A percentile compares a stretch with the other conserved stretches of the same genome.
Conservation (phyloP, 2,888 invertebrate genomes). For the Gymnosoma rotundatum region DNA sequence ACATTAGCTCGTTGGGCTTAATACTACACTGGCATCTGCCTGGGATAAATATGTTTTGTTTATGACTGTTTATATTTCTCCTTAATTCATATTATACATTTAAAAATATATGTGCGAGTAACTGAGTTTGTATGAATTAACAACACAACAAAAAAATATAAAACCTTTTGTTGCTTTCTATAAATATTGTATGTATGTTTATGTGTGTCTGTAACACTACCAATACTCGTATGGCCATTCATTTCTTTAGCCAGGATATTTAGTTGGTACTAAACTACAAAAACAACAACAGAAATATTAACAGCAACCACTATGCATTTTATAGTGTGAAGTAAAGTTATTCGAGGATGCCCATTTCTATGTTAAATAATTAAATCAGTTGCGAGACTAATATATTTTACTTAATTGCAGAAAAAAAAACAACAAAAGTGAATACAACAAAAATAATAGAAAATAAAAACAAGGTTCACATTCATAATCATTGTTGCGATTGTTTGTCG, state of each 20-base stretch:
- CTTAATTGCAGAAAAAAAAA: constrained; percentile 76
- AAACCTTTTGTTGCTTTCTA: constrained; percentile 62
- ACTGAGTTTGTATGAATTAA: too few relatives aligned
- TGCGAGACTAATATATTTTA: constrained; percentile 80
- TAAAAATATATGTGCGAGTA: constrained; percentile 8
- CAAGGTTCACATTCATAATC: constrained; percentile 64
- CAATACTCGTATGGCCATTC: constrained; percentile 44
- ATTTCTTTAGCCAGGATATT: constrained; percentile 47
- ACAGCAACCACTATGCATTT: constrained; percentile 27
- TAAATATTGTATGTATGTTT: constrained; percentile 41
- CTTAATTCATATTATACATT: constrained; percentile 68
- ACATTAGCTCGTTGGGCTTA: constrained; percentile 36
- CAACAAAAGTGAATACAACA: constrained; percentile 47
- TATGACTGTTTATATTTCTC: constrained; percentile 66
- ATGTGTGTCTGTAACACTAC: not conserved
- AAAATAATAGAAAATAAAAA: constrained; percentile 36
- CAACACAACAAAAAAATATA: not conserved
- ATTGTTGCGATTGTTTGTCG: constrained; percentile 23
- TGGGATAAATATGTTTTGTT: constrained; percentile 68
- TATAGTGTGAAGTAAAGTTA: constrained; percentile 24
- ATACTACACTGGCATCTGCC: constrained; percentile 44
- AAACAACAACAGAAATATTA: not conserved
- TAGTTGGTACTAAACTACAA: constrained; percentile 32
- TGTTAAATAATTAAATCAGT: constrained; percentile 81
- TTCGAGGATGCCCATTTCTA: constrained; percentile 74